Evolutionary conservation across 2,113 vertebrate genomes (phyloP).

Genomic region (Chaetura pelagica): DNA sequence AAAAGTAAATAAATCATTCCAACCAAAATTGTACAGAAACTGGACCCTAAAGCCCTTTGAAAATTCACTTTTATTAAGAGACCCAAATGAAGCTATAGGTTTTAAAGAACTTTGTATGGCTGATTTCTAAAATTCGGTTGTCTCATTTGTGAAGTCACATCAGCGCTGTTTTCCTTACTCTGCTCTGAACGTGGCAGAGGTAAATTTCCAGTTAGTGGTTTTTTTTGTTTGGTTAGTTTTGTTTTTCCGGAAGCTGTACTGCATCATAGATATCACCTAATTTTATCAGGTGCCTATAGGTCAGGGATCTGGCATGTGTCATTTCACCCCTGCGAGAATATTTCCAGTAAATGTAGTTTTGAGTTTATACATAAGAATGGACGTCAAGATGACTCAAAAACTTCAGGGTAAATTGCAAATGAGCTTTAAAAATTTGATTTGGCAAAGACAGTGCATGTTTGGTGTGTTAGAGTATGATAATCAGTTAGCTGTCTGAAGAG

Average conservation of each 20-base stretch:
- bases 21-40: neutral
- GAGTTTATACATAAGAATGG: conserved; percentile 67
- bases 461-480: neutral
- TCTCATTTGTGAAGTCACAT: neutral
- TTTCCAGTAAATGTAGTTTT: conserved; percentile 77
- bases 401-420: conserved; percentile 68
- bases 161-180: neutral
- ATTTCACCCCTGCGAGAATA: conserved; percentile 68
- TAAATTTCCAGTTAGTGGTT: conserved; percentile 53
- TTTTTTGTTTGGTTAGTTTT: conserved; percentile 18
- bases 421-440: conserved; percentile 78
- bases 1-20: neutral
- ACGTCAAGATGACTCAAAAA: conserved; percentile 75
- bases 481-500: conserved; percentile 26
- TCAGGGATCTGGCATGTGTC: conserved; percentile 77
- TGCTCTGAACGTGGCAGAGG: neutral
- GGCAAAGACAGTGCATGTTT: conserved; percentile 41
- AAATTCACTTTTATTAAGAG: neutral
- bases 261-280: conserved; percentile 69
- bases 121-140: neutral
- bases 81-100: neutral
- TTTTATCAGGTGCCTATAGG: conserved; percentile 74
- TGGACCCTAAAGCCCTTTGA: neutral
- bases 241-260: conserved; percentile 49
- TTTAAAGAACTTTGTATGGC: neutral